Evolutionary conservation across 1,140 invertebrate genomes (phyloP).

Genomic region (Scaptomyza hsui): DNA sequence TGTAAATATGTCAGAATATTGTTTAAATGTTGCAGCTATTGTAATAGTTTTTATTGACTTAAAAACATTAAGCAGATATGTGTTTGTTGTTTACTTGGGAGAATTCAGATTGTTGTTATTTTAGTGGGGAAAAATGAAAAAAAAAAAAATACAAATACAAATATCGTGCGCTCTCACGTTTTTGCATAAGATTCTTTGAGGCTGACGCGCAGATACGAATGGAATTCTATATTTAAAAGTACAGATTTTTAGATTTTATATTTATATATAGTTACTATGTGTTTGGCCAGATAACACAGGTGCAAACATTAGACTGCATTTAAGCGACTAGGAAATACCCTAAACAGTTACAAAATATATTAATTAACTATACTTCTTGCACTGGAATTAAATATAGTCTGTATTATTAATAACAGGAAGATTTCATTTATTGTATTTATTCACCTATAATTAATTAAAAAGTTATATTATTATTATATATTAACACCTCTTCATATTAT

Average conservation of each 20-base stretch:
- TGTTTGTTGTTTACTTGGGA: constrained; percentile 68
- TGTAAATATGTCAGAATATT: constrained; percentile 15
- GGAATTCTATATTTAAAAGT: constrained; percentile 69
- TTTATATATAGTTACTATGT: constrained; percentile 14
- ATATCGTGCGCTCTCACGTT: constrained; percentile 73
- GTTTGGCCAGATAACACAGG: constrained; percentile 61
- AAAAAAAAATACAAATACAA: not conserved
- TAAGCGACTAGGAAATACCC: constrained; percentile 15
- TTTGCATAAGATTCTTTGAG: constrained; percentile 71
- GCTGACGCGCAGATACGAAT: constrained; percentile 63
- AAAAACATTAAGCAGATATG: constrained; percentile 46
- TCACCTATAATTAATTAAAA: too few relatives aligned
- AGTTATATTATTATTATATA: too few relatives aligned
- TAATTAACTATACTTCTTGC: too few relatives aligned
- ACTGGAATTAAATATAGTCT: not conserved
- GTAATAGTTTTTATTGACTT: constrained; percentile 13
- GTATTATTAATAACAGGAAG: too few relatives aligned
- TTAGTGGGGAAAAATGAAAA: constrained; percentile 27
- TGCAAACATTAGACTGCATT: constrained; percentile 10
- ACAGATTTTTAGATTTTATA: constrained; percentile 20
- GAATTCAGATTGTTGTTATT: constrained; percentile 16
- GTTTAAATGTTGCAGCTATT: constrained; percentile 16
- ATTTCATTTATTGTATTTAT: too few relatives aligned
- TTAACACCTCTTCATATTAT: not conserved
- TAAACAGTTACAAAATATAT: not conserved